phyloP scores from a whole-genome alignment of 2,113 vertebrate species.

The Zosterops japonicus region DNA sequence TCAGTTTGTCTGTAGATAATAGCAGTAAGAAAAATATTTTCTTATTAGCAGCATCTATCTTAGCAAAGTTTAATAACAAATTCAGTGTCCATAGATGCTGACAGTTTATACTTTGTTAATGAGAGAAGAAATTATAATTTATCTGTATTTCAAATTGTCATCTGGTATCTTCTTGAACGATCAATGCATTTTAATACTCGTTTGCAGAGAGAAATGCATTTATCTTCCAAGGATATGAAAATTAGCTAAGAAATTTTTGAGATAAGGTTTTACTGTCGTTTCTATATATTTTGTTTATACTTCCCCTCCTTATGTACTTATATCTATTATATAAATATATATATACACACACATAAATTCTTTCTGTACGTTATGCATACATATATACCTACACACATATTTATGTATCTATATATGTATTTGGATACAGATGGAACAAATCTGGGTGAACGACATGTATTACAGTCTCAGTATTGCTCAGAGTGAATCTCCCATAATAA shows the following conservation, averaged over 20 bases:
- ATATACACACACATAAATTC: background rate
- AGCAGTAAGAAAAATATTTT: background rate
- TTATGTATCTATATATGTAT: background rate
- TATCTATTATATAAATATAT: too few relatives aligned
- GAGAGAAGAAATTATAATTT: slow-evolving; percentile 46
- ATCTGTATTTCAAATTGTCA: slow-evolving; percentile 27
- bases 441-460: background rate
- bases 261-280: background rate
- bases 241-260: background rate
- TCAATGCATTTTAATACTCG: slow-evolving; percentile 12
- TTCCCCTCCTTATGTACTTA: background rate
- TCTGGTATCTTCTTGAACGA: background rate
- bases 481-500: background rate
- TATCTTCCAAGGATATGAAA: slow-evolving; percentile 31
- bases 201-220: background rate
- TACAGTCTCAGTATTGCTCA: background rate
- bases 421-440: accelerated
- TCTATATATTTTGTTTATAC: background rate
- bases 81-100: background rate
- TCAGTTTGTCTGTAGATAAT: slow-evolving; percentile 2
- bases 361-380: background rate
- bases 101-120: slow-evolving; percentile 18
- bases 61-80: background rate
- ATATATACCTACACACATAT: background rate
- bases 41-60: background rate